Percentiles rank a stretch among this genome's conserved stretches.
Evolutionary conservation across 2,888 invertebrate species (phyloP).

Genomic region (Sycophila texana): DNA sequence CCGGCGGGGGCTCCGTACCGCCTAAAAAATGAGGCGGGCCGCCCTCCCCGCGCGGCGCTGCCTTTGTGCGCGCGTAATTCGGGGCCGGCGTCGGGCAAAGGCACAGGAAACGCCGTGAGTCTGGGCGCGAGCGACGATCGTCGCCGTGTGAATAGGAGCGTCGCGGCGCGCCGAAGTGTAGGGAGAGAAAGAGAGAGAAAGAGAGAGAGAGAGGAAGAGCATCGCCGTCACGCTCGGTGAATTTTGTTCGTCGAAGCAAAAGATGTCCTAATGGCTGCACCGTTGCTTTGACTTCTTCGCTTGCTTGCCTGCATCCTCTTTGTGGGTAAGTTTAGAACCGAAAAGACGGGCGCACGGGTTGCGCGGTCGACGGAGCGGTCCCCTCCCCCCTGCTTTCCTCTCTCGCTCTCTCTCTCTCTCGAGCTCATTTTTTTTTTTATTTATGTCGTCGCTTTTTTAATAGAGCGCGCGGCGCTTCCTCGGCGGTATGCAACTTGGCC

Average conservation of each 20-base stretch:
- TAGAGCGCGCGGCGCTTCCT: neutral
- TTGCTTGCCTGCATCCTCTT: constrained; percentile 66
- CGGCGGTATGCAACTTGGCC: neutral
- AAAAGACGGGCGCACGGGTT: neutral
- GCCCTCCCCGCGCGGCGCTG: neutral
- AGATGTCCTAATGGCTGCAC: constrained; percentile 71
- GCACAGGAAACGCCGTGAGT: neutral
- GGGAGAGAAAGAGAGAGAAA: constrained; percentile 9
- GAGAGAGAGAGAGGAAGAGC: neutral
- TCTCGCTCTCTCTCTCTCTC: neutral
- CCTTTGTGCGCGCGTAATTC: constrained; percentile 10
- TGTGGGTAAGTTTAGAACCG: constrained; percentile 59
- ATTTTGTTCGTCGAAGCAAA: constrained; percentile 69
- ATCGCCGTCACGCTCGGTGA: constrained; percentile 65
- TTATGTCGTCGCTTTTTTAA: neutral
- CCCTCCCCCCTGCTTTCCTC: neutral
- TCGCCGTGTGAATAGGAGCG: constrained; percentile 8
- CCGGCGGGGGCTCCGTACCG: neutral
- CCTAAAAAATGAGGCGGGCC: neutral
- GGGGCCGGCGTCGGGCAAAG: neutral
- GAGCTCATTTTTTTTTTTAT: neutral
- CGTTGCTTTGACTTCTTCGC: constrained; percentile 61
- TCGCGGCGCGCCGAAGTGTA: constrained; percentile 2
- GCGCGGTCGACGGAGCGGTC: neutral
- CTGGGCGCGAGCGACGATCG: neutral